Evolutionary conservation across 2,113 vertebrate genomes (phyloP), one percentile per base, ranked within the genome.

Genomic region (Fulica atra): DNA sequence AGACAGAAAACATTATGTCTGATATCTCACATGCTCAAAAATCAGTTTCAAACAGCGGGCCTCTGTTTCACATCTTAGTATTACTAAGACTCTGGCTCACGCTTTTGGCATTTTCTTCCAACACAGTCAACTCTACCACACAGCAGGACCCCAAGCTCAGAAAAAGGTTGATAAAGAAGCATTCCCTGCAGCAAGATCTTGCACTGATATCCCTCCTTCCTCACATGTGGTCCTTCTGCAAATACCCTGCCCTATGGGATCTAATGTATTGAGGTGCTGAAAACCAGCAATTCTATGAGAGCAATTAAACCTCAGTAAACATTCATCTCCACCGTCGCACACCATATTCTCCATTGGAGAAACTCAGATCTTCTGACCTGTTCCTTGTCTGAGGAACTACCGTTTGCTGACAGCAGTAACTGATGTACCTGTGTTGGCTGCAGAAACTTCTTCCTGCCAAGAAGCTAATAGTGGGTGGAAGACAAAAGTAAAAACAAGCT

Each of bases 401-500:
- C 2, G 8, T 69, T 81, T 83, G 68, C 77, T 89, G 36, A 50
- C 29, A 13, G 26, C 36, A 83, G 59, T 38, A 61, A 72, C n/a
- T 17, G 40, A 33, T 71, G 29, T 60, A n/a, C 18, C 40, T 77
- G 16, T 40, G 64, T 81, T 38, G 78, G 68, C 59, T 80, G 78
- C 44, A 35, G 50, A 81, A 85, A 40, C 19, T 70, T 85, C 19
- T 50, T 82, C 70, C 56, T 65, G 40, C 11, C 51, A 82, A 72
- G 72, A 61, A 63, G 23, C 48, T 66, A 61, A 46, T 19, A 50
- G 54, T 64, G 25, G 53, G 48, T 64, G 56, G 54, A 51, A 84
- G 25, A 73, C 31, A 77, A 64, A 83, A 84, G 69, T 44, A 13
- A 84, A 91, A 77, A 40, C 60, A 95, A 84, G 38, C 14, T 60